Conservation (phyloP, 2,888 invertebrate species). For the Cabera pusaria region DNA sequence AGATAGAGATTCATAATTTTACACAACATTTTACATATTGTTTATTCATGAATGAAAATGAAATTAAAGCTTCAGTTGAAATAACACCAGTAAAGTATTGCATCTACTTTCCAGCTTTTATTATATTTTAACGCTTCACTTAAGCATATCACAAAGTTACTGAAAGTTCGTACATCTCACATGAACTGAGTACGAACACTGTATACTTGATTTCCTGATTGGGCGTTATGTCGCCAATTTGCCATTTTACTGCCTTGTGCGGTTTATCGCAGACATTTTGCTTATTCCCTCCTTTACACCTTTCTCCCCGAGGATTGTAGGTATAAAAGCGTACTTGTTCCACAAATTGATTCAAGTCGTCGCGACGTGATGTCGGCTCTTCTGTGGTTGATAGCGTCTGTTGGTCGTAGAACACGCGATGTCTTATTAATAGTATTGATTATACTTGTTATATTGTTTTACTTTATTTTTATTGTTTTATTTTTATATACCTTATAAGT, state of each 20-base stretch:
- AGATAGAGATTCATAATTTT: no score
- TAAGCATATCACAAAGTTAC: no score
- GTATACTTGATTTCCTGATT: conserved; percentile 48
- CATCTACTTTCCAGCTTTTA: no score
- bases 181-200: conserved; percentile 22
- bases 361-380: background rate
- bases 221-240: conserved; percentile 51
- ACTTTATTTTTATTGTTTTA: no score
- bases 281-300: conserved; percentile 42
- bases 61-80: no score
- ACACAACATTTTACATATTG: no score
- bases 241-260: conserved; percentile 56
- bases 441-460: no score
- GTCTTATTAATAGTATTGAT: conserved; percentile 16
- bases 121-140: no score
- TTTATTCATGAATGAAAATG: no score
- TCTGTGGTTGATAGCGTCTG: conserved; percentile 12
- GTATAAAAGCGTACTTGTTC: conserved; percentile 12
- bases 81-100: no score
- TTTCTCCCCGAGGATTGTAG: conserved; percentile 19
- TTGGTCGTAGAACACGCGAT: conserved; percentile 4
- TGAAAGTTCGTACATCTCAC: no score
- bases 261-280: conserved; percentile 56
- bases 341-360: conserved; percentile 8
- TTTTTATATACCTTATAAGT: no score